Conservation (phyloP, 1,140 invertebrate genomes). For the Drosophila pectinifera region DNA sequence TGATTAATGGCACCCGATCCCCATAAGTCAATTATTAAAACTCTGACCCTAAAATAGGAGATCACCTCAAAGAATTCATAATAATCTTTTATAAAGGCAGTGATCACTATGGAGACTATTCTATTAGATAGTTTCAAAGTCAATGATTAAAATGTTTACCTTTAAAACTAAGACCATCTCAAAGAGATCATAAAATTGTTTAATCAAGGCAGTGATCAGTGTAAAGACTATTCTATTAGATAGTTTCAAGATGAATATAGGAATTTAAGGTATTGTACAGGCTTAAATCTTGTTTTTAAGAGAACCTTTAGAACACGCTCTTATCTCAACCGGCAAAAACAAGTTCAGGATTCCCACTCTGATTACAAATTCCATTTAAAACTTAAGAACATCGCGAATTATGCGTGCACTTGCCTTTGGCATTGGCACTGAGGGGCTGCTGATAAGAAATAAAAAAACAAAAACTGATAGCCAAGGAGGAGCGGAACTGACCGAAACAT, state of each 20-base stretch:
- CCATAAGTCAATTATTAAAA: background rate
- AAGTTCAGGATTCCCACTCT: slow-evolving; percentile 8
- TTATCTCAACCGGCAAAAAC: too few species aligned
- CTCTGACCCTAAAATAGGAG: too few species aligned
- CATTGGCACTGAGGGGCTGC: slow-evolving; percentile 8
- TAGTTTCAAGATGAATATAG: too few species aligned
- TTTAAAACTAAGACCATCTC: too few species aligned
- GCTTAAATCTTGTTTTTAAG: background rate
- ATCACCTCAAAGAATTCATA: too few species aligned
- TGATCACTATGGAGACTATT: too few species aligned
- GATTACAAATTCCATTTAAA: slow-evolving; percentile 13
- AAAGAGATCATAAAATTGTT: background rate
- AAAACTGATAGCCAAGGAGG: slow-evolving; percentile 23
- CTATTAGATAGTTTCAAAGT: too few species aligned
- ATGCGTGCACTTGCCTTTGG: slow-evolving; percentile 26
- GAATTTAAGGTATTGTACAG: too few species aligned
- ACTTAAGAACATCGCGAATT: slow-evolving; percentile 10
- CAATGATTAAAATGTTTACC: too few species aligned
- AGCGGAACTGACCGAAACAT: slow-evolving; percentile 34
- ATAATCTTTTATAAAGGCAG: too few species aligned
- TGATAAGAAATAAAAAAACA: slow-evolving; percentile 32
- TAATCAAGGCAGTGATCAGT: background rate
- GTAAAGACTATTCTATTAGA: background rate
- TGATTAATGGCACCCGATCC: background rate
- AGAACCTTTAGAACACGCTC: background rate